These are phyloP conservation scores for Nipponacmea schrenckii DNA, from an alignment of 2,888 invertebrate species.

Conservation along the genomic window DNA sequence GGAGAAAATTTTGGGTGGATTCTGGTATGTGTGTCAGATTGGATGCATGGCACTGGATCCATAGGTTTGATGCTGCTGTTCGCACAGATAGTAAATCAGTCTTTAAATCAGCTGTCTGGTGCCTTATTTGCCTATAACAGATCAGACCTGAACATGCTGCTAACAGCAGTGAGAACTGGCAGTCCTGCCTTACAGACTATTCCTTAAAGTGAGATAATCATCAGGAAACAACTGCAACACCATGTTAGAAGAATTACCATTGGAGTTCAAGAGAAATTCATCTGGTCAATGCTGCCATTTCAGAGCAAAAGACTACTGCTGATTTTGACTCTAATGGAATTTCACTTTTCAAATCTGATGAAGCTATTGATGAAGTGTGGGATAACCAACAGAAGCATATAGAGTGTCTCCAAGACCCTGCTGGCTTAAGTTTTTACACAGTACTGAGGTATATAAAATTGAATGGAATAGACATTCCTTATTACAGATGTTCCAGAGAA, in stretches of 20 bases:
- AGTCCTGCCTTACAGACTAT: no score
- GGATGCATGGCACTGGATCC: conserved; percentile 2
- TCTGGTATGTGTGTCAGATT: not conserved
- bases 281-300: not conserved
- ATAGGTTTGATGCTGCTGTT: not conserved
- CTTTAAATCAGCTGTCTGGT: not conserved
- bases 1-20: not conserved
- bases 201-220: not conserved
- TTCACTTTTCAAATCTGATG: not conserved
- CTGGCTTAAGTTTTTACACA: conserved; percentile 9
- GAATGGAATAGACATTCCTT: conserved; percentile 3
- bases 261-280: not conserved
- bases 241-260: conserved; percentile 4
- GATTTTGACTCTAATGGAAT: not conserved
- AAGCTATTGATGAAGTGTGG: not conserved
- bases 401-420: conserved; percentile 7
- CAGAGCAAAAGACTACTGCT: not conserved
- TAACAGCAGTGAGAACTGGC: not conserved
- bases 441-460: not conserved
- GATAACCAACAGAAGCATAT: conserved; percentile 9
- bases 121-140: not conserved
- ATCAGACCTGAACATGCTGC: not conserved
- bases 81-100: not conserved
- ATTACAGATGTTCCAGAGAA: no score
- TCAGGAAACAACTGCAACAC: not conserved